Evolutionary conservation across 1,140 invertebrate species (phyloP).

Genomic region (Cotesia typhae): DNA sequence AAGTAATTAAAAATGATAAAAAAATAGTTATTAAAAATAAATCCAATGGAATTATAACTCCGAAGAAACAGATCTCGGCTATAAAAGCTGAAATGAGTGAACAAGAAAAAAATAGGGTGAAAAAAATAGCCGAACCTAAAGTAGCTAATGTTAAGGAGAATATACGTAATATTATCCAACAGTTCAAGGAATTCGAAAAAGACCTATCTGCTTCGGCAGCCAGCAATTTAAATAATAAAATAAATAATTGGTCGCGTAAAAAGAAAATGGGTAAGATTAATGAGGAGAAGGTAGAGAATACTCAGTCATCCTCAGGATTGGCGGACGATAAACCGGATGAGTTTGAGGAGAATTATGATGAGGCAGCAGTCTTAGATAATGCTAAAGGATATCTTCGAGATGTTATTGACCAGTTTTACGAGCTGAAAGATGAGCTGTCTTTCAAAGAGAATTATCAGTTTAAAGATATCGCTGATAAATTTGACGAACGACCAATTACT

Average conservation of each 20-base stretch:
- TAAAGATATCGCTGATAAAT: slow-evolving; percentile 54
- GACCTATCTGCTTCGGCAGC: slow-evolving; percentile 51
- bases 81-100: slow-evolving; percentile 27
- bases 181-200: slow-evolving; percentile 62
- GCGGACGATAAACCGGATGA: slow-evolving; percentile 38
- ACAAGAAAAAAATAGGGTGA: slow-evolving; percentile 20
- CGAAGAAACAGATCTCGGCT: not conserved
- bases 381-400: slow-evolving; percentile 57
- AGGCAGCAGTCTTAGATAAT: slow-evolving; percentile 42
- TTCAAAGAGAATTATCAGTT: slow-evolving; percentile 57
- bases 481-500: slow-evolving; percentile 55
- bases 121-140: slow-evolving; percentile 32
- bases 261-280: slow-evolving; percentile 19
- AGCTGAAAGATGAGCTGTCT: slow-evolving; percentile 56
- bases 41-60: too few species aligned
- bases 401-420: slow-evolving; percentile 59
- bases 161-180: slow-evolving; percentile 61
- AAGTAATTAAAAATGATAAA: too few species aligned
- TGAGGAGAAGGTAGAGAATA: not conserved
- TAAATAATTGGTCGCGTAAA: slow-evolving; percentile 38
- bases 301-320: slow-evolving; percentile 33
- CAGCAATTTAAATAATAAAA: slow-evolving; percentile 37
- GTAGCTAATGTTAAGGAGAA: slow-evolving; percentile 55
- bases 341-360: slow-evolving; percentile 31
- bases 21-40: too few species aligned